Conservation (phyloP, 2,888 invertebrate species). For the Formica aserva region DNA sequence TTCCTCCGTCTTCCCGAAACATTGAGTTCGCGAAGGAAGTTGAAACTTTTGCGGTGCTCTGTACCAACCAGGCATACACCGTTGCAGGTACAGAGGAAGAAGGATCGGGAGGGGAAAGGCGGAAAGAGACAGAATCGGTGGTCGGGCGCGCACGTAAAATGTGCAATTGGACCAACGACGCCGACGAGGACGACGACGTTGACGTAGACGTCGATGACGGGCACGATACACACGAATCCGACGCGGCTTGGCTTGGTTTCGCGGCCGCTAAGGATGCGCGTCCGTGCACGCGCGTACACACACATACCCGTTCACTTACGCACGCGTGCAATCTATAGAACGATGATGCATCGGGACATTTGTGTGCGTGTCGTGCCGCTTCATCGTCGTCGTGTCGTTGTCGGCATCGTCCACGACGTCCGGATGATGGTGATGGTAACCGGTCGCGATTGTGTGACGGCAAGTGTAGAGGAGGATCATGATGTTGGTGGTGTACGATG, state of each 20-base stretch:
- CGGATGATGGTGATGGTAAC: constrained; percentile 57
- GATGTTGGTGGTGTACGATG: constrained; percentile 57
- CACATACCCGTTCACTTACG: constrained; percentile 8
- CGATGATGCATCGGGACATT: constrained; percentile 57
- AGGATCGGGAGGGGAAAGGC: constrained; percentile 8
- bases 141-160: constrained; percentile 48
- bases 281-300: constrained; percentile 12
- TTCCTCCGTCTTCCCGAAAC: constrained; percentile 28
- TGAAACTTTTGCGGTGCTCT: constrained; percentile 51
- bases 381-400: constrained; percentile 27
- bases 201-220: constrained; percentile 31
- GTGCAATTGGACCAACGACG: constrained; percentile 60
- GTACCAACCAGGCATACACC: constrained; percentile 28
- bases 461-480: constrained; percentile 61
- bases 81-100: constrained; percentile 49
- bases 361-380: constrained; percentile 62
- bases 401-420: constrained; percentile 52
- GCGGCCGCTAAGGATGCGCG: constrained; percentile 42
- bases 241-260: constrained; percentile 41
- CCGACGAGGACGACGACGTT: constrained; percentile 21
- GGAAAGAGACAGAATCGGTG: constrained; percentile 33
- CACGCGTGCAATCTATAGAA: constrained; percentile 44
- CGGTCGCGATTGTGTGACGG: constrained; percentile 58
- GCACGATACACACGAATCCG: constrained; percentile 30
- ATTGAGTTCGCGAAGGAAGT: constrained; percentile 31